Base-by-base conservation (phyloP, 2,888 invertebrate species). In the Diarsia dahlii region DNA sequence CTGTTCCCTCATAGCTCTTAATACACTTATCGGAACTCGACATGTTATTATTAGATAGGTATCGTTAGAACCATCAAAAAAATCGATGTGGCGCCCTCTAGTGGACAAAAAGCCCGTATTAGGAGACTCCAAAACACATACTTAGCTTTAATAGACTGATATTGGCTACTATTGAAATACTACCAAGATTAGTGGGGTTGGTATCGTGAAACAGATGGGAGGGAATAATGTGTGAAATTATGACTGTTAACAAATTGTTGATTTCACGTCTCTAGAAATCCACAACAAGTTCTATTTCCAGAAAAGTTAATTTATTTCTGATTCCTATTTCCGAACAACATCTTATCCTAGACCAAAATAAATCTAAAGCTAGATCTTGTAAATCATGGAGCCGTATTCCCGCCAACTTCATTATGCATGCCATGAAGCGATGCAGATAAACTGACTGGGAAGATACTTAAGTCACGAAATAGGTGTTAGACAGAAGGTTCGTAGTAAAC, bases 391-490 rank as follows among this genome's bases (percentile, higher is more conserved):
- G 18, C 56, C 60, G 6, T 77, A 82, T 52, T 66, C 23, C n/a
- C 8, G 60, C 20, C 50, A 62, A 70, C 65, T 66, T 80, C 62
- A 82, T 82, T 82, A 82, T 80, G 82, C 77, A 80, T 80, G 50
- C 69, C 54, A 12, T 66, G 70, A 76, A n/a, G 65, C 70, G 52
- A 56, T 82, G 82, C 82, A 78, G 56, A 81, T 76, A 81, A 76
- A 81, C 54, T 66, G 81, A 79, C 71, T 28, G 50, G 45, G 18
- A 79, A 45, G 28, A 56, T n/a, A 79, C 64, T 20, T 48, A 15
- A 28, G 20, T 23, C 45, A 56, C 52, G 20, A 15, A 39, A 58
- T 60, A 79, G 2, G 12, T 2, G 9, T 9, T 8, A 8, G 45
- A 18, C 58, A 72, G 58, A 72, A 76, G 74, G 18, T 39, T 8